These are phyloP conservation scores for Acromyrmex echinatior DNA, from an alignment of 1,140 invertebrate genomes.

Conservation along the genomic window DNA sequence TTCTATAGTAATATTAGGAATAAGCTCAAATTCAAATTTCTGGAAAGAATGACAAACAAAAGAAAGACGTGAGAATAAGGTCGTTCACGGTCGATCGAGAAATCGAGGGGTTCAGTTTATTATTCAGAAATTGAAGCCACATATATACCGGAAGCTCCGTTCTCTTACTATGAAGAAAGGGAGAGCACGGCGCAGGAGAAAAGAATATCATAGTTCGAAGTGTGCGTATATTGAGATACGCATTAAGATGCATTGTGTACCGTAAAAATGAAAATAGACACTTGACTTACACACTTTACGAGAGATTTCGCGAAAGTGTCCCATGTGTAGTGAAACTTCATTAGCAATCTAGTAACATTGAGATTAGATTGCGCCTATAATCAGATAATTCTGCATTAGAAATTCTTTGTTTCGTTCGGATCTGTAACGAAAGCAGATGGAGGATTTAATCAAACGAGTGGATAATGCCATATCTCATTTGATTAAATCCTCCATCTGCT, in stretches of 20 bases:
- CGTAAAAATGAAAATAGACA: constrained; percentile 47
- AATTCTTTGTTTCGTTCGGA: constrained; percentile 27
- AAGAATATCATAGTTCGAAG: constrained; percentile 19
- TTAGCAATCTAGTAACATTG: constrained; percentile 41
- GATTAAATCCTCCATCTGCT: no score
- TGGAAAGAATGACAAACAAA: not conserved
- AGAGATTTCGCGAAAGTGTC: constrained; percentile 38
- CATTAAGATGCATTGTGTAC: not conserved
- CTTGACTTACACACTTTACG: not conserved
- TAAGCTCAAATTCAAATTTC: constrained; percentile 19
- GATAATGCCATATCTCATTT: no score
- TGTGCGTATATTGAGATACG: constrained; percentile 9
- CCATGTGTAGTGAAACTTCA: constrained; percentile 43
- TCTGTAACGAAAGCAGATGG: constrained; percentile 8
- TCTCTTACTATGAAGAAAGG: constrained; percentile 23
- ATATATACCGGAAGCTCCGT: constrained; percentile 20
- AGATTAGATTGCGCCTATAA: constrained; percentile 1
- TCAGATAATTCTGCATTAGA: constrained; percentile 25
- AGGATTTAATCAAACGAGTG: not conserved
- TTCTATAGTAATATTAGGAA: not conserved
- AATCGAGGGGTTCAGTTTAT: constrained; percentile 46
- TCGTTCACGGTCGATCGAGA: constrained; percentile 39
- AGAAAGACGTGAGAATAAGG: constrained; percentile 51
- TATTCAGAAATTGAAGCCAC: constrained; percentile 21
- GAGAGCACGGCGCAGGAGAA: not conserved